Base-by-base conservation (phyloP, 2,113 vertebrate genomes). In the Glaucomys volans region DNA sequence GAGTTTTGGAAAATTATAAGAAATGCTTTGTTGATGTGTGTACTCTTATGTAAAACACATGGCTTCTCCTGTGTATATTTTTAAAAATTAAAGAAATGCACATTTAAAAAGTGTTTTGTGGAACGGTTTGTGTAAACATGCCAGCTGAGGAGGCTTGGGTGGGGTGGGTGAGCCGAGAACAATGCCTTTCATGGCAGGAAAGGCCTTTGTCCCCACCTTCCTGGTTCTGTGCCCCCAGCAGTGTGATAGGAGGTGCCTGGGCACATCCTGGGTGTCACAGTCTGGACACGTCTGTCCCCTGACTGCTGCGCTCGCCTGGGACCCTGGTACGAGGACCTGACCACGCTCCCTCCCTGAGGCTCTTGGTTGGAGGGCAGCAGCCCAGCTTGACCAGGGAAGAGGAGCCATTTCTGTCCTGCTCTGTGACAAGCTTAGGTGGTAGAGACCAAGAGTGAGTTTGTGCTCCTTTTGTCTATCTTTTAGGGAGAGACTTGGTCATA, bases 51-150 rank as follows among this genome's bases (percentile, higher is more conserved):
- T 62, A 50, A 81, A 88, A 82, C 52, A 59, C 47, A 87, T 72
- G 82, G 59, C 83, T 74, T 97, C 95, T 96, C 89, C 71, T 88
- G 79, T 97, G 40, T 97, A 93, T 97, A 97, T 96, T 97, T 98
- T 54, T 96, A 1, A 67, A 76, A 86, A 92, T 94, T 92, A 42
- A 50, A 59, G 67, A 81, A 67, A 90, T 90, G 90, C 88, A 90
- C 59, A 50, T 82, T 97, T 91, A 54, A 90, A 66, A 77, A 85
- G 37, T 74, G 62, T 92, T 79, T 82, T 91, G 72, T 76, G 95
- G 76, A 96, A 92, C 52, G 0, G 8, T 62, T 64, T 91, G 32
- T 94, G 44, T 75, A 52, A 69, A 50, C 47, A 11, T 92, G 42
- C 50, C 30, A 85, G 71, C n/a, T 87, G 64, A 66, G 54, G 90